Conservation (phyloP, 2,797 vertebrate species). For the Hydrocynus forskahlii region DNA sequence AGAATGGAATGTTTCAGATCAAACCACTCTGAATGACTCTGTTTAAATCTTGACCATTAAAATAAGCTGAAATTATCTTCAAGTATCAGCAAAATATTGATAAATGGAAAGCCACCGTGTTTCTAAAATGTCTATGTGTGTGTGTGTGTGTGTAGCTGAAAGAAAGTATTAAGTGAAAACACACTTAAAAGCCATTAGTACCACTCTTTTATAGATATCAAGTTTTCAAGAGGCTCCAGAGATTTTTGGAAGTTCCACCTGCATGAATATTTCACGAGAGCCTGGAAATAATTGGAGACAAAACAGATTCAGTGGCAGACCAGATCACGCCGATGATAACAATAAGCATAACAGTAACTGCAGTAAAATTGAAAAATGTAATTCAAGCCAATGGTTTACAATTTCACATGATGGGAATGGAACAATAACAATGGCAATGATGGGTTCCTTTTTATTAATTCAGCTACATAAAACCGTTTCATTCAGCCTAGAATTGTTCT, state of each 20-base stretch:
- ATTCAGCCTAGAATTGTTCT: too few species aligned
- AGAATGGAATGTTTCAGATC: too few species aligned
- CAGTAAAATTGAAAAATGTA: neutral
- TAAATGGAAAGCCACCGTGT: too few species aligned
- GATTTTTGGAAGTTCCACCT: conserved; percentile 20
- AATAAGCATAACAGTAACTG: neutral
- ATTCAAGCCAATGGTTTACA: neutral
- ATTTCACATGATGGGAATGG: neutral
- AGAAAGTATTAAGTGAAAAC: conserved; percentile 1
- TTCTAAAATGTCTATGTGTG: too few species aligned
- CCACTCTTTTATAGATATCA: conserved; percentile 25
- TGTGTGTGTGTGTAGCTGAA: neutral
- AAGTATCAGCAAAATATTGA: too few species aligned
- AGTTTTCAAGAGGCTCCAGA: conserved; percentile 22
- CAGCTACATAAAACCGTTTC: too few species aligned
- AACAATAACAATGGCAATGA: neutral
- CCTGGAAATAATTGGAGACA: conserved; percentile 48
- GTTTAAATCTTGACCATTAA: too few species aligned
- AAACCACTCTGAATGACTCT: too few species aligned
- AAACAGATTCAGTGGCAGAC: neutral
- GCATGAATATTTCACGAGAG: conserved; percentile 45
- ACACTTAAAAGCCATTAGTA: neutral
- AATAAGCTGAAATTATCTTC: too few species aligned
- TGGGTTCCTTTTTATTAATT: neutral
- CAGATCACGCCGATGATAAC: neutral